Conservation (phyloP, 2,888 invertebrate species). For the Drosophila paranaensis region DNA sequence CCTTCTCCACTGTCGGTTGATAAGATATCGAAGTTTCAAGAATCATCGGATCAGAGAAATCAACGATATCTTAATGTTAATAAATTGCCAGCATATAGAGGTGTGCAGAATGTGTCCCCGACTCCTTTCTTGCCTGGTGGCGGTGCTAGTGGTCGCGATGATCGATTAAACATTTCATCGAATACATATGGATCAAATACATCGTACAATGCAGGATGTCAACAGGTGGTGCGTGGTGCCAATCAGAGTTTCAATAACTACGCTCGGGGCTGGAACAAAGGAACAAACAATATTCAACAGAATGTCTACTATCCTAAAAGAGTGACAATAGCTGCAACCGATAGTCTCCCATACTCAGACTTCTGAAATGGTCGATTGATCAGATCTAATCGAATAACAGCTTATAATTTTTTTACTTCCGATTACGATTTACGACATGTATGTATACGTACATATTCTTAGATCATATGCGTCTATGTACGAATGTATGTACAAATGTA, state of each 20-base stretch:
- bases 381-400: no score
- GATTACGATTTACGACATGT: conserved; percentile 52
- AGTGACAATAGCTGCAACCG: conserved; percentile 17
- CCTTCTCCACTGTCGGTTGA: conserved; percentile 83
- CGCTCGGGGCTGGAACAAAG: conserved; percentile 90
- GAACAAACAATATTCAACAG: conserved; percentile 4
- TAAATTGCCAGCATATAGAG: conserved; percentile 15
- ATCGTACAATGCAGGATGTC: conserved; percentile 10
- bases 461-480: no score
- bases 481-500: background rate
- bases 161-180: conserved; percentile 26
- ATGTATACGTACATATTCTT: background rate
- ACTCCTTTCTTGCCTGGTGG: conserved; percentile 57
- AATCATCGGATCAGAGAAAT: conserved; percentile 14
- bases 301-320: conserved; percentile 8
- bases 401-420: conserved; percentile 10
- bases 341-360: conserved; percentile 74
- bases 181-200: conserved; percentile 20
- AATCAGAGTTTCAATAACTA: conserved; percentile 91
- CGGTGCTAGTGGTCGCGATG: conserved; percentile 3
- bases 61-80: conserved; percentile 31
- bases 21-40: conserved; percentile 82
- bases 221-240: conserved; percentile 13
- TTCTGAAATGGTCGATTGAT: conserved; percentile 48
- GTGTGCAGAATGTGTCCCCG: conserved; percentile 77